phyloP scores from a whole-genome alignment of 2,113 vertebrate genomes.

The Dipodomys merriami region DNA sequence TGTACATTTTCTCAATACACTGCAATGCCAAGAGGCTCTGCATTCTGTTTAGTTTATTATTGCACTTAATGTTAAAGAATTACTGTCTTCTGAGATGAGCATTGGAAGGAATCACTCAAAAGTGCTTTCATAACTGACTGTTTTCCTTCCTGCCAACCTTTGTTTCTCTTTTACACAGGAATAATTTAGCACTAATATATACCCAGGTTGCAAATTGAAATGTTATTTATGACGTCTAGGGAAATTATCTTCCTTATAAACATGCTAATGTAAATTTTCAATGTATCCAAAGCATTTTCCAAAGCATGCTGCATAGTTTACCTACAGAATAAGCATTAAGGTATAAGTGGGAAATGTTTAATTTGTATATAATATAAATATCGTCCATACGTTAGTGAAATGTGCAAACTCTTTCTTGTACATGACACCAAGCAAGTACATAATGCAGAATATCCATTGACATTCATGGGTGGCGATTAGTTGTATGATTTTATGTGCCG shows the following conservation, averaged over 20 bases:
- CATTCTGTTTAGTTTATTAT: not conserved
- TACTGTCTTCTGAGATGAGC: not conserved
- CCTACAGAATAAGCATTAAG: not conserved
- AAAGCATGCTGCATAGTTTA: not conserved
- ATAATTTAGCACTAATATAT: not conserved
- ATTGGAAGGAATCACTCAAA: constrained; percentile 26
- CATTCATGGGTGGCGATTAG: constrained; percentile 62
- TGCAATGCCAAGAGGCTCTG: not conserved
- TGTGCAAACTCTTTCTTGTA: not conserved
- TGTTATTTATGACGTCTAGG: not conserved
- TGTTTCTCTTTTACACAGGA: not conserved
- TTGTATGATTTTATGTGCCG: constrained; percentile 50
- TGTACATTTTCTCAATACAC: not conserved
- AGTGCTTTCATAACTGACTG: constrained; percentile 3
- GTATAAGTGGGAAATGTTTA: not conserved
- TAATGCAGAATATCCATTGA: constrained; percentile 50
- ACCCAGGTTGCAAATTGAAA: not conserved
- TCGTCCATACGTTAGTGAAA: constrained; percentile 24
- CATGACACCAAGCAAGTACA: not conserved
- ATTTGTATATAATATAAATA: not conserved
- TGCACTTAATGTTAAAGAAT: constrained; percentile 44
- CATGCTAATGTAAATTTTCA: not conserved
- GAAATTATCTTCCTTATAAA: constrained; percentile 18
- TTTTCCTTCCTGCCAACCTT: not conserved
- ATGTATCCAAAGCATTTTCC: not conserved